Base-by-base conservation (phyloP, 2,797 vertebrate species). In the Helarctos malayanus region DNA sequence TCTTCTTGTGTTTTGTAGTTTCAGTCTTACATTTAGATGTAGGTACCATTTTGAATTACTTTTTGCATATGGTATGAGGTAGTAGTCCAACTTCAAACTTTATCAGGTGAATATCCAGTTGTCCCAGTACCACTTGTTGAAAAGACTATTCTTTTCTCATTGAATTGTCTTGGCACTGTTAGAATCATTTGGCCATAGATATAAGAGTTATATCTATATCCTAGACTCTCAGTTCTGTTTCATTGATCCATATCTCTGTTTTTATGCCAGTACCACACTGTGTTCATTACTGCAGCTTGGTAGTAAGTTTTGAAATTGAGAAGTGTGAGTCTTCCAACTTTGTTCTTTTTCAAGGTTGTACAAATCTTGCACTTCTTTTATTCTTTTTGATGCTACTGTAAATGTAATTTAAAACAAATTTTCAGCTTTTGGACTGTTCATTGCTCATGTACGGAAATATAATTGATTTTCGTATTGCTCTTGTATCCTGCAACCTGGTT, bases 1-100 rank as follows among this genome's bases (percentile, higher is more conserved):
- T 78, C 84, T 84, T 94, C 41, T 23, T 94, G 52, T 57, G 52
- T 90, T 84, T 94, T 61, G 10, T 49, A 68, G 29, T 87, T 54
- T 78, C 57, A 84, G n/a, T 85, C 13, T 92, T 76, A 84, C 23
- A 90, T 32, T 63, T 84, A 63, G 47, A 65, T 32, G n/a, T 92
- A 13, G 73, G n/a, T 45, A 45, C 15, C 75, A 54, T 95, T 91
- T 88, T 69, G 57, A 81, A 14, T 69, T 89, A 59, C 29, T 78
- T 89, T 78, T 47, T 90, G 18, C 18, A 38, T 69, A 15, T 32
- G 41, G 7, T 91, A 27, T 69, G 59, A 68, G 5, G 11, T 57
- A 59, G 52, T 16, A 32, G 29, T 79, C 35, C 14, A 47, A 11
- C 45, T 68, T 78, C 16, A 25, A 81, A 25, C 32, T 78, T 79